Evolutionary conservation across 2,888 invertebrate genomes (phyloP).

Genomic region (Heliconius ismenius): DNA sequence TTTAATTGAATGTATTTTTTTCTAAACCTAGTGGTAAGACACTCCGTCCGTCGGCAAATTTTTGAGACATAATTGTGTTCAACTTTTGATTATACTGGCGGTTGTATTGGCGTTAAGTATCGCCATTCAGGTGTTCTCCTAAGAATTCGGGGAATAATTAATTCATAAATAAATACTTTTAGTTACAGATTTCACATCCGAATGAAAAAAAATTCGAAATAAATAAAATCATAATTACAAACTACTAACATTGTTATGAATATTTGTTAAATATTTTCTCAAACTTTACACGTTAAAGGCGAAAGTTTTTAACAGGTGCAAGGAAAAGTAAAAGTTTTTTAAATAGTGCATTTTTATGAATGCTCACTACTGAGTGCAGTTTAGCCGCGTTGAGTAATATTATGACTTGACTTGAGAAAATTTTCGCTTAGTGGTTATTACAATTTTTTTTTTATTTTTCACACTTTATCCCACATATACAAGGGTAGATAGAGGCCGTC

Average conservation of each 20-base stretch:
- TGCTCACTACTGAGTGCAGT: slow-evolving; percentile 13
- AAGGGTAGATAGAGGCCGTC: not conserved
- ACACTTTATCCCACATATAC: not conserved
- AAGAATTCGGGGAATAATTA: too few species aligned
- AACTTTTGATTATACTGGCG: too few species aligned
- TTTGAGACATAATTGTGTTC: too few species aligned
- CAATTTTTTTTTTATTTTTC: not conserved
- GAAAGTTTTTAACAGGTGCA: slow-evolving; percentile 17
- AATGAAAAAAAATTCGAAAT: too few species aligned
- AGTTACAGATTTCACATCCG: too few species aligned
- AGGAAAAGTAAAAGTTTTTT: slow-evolving; percentile 10
- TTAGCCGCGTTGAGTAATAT: slow-evolving; percentile 2
- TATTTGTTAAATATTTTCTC: slow-evolving; percentile 2
- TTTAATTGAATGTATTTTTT: slow-evolving; percentile 8
- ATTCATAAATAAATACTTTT: too few species aligned
- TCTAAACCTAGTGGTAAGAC: not conserved
- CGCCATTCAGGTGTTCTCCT: too few species aligned
- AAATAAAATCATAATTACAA: too few species aligned
- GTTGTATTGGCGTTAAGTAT: too few species aligned
- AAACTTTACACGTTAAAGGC: not conserved
- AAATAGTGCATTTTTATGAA: slow-evolving; percentile 22
- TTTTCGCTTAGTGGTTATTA: not conserved
- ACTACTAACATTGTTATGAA: too few species aligned
- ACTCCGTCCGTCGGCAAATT: too few species aligned
- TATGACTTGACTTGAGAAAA: not conserved